Base-by-base conservation (phyloP, 1,140 invertebrate species). In the Caenorhabditis briggsae region DNA sequence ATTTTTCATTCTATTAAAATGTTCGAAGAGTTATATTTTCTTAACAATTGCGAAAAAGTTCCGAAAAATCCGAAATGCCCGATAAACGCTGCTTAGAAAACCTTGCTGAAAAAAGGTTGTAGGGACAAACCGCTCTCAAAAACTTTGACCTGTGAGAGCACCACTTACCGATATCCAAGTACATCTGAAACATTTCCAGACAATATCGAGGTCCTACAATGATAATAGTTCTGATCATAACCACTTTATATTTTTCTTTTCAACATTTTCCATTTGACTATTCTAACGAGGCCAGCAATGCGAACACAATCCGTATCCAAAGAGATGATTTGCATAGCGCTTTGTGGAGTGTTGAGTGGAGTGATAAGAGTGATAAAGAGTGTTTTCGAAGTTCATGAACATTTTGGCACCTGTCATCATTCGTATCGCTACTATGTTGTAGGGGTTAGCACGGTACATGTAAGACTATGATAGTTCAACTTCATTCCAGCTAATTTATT, bases 321-420 rank as follows among this genome's bases (percentile, higher is more conserved):
- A 78, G 70, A 78, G 23, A 78, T 78, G 70, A 53, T 78, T 12
- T 50, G 25, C 9, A 78, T 78, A 50, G 70, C 70, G 18, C 1
- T 78, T 18, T 78, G 70, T 78, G 70, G 70, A 50, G 70, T 78
- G 11, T n/a, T 78, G 18, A 78, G 9, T 23, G 70, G 70, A 12
- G n/a, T 78, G 11, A 20, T 50, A n/a, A 46, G 70, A 25, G 18
- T 50, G 1, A 25, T 78, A 11, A 78, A 78, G 23, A 78, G 46
- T 50, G 46, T 78, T 16, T n/a, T 50, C 3, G 70, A 78, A 16
- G 53, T 78, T 6, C 50, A 50, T 20, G n/a, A 58, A 58, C 2
- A 58, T 58, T 70, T 70, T 20, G 46, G 65, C 20, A 6, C 46
- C 33, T 33, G 33, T 3, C 33, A 33, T 48, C 70, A 78, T 53